These are phyloP conservation scores for Myopa testacea DNA, from an alignment of 2,888 invertebrate species.

Conservation along the genomic window DNA sequence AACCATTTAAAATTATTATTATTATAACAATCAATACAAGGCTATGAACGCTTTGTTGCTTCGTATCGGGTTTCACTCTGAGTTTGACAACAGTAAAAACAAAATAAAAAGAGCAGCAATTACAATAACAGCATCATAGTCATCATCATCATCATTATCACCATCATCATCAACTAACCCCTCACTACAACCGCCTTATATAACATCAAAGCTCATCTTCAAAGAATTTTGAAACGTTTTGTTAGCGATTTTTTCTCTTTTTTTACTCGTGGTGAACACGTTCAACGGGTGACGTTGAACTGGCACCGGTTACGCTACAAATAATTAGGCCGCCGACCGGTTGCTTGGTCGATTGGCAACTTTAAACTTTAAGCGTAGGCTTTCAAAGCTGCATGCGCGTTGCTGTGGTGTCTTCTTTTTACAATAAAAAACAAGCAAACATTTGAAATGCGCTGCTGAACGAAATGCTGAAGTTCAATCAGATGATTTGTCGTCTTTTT, in stretches of 20 bases:
- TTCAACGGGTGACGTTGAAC: not conserved
- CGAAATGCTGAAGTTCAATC: too few species aligned
- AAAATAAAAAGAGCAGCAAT: not conserved
- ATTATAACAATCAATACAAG: slow-evolving; percentile 18
- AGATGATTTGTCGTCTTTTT: too few species aligned
- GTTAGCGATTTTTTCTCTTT: not conserved
- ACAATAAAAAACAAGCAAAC: too few species aligned
- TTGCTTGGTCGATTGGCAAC: not conserved
- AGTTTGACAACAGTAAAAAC: not conserved
- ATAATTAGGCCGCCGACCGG: not conserved
- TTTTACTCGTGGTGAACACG: not conserved
- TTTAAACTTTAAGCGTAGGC: not conserved
- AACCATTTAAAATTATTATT: not conserved
- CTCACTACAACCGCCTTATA: not conserved
- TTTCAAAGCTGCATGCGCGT: too few species aligned
- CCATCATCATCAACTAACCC: not conserved
- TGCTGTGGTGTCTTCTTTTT: too few species aligned
- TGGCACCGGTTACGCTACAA: not conserved
- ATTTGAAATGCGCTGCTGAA: too few species aligned
- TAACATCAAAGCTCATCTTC: slow-evolving; percentile 15
- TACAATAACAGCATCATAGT: slow-evolving; percentile 6
- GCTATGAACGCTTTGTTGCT: not conserved
- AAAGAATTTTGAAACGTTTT: not conserved
- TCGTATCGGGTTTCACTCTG: not conserved
- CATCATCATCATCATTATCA: not conserved